Evolutionary conservation across 2,797 vertebrate species (phyloP).

Genomic region (Amniataba percoides): DNA sequence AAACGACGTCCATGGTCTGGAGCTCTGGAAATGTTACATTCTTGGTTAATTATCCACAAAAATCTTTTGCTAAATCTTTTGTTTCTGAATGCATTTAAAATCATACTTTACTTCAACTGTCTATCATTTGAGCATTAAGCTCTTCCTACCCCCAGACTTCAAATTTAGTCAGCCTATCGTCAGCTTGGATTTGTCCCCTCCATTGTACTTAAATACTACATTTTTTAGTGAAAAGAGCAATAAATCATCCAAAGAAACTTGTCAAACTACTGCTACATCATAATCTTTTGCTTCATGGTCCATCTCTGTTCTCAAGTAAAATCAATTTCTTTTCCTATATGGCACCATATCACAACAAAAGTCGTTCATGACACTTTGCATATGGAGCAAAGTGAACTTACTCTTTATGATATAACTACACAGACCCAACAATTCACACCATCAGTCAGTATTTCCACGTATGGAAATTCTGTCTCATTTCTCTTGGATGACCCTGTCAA

Average conservation of each 20-base stretch:
- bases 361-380: too few relatives aligned
- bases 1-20: too few relatives aligned
- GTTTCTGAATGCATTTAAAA: neutral
- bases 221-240: too few relatives aligned
- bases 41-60: neutral
- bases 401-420: too few relatives aligned
- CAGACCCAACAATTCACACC: too few relatives aligned
- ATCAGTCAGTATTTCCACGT: neutral
- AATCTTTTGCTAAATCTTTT: too few relatives aligned
- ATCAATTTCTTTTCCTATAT: too few relatives aligned
- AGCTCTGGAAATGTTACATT: neutral
- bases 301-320: neutral
- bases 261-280: neutral
- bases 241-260: neutral
- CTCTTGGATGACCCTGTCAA: conserved; percentile 1
- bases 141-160: neutral
- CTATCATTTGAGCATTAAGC: neutral
- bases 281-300: neutral
- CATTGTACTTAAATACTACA: too few relatives aligned
- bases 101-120: neutral
- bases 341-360: too few relatives aligned
- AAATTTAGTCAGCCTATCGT: neutral
- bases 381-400: too few relatives aligned
- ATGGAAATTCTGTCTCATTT: neutral
- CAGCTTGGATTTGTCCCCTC: neutral